These are phyloP conservation scores for Arctia plantaginis DNA, from an alignment of 2,888 invertebrate species.

Conservation along the genomic window DNA sequence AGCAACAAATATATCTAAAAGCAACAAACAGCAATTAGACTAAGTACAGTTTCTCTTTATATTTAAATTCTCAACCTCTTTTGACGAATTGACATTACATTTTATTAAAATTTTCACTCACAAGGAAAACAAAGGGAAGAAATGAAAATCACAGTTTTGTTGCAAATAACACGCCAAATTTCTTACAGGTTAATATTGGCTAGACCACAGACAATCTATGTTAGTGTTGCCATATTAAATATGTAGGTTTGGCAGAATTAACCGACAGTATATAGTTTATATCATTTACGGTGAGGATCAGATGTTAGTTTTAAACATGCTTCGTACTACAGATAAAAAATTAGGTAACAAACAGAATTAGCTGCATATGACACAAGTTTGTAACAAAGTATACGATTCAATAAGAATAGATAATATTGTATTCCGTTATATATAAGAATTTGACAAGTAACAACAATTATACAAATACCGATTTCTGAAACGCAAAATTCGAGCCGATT, in stretches of 20 bases:
- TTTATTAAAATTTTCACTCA: constrained; percentile 35
- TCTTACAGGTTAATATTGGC: constrained; percentile 49
- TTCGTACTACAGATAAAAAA: not conserved
- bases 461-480: not conserved
- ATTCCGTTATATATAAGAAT: not conserved
- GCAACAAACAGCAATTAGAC: constrained; percentile 66
- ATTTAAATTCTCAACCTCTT: constrained; percentile 67
- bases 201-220: constrained; percentile 59
- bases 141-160: constrained; percentile 69
- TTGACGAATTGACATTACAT: constrained; percentile 65
- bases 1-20: constrained; percentile 61
- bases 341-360: constrained; percentile 9
- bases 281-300: not conserved
- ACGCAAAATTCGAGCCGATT: constrained; percentile 17
- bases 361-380: constrained; percentile 13
- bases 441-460: not conserved
- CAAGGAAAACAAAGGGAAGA: constrained; percentile 54
- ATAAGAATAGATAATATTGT: not conserved
- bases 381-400: constrained; percentile 8
- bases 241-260: constrained; percentile 32
- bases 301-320: not conserved
- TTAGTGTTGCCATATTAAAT: constrained; percentile 63
- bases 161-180: constrained; percentile 41
- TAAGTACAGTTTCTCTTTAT: constrained; percentile 68
- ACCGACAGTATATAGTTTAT: constrained; percentile 8